A percentile compares a stretch with the other conserved stretches of the same genome.
These are phyloP conservation scores for Mylabris sibirica DNA, from an alignment of 2,888 invertebrate species.

Conservation along the genomic window DNA sequence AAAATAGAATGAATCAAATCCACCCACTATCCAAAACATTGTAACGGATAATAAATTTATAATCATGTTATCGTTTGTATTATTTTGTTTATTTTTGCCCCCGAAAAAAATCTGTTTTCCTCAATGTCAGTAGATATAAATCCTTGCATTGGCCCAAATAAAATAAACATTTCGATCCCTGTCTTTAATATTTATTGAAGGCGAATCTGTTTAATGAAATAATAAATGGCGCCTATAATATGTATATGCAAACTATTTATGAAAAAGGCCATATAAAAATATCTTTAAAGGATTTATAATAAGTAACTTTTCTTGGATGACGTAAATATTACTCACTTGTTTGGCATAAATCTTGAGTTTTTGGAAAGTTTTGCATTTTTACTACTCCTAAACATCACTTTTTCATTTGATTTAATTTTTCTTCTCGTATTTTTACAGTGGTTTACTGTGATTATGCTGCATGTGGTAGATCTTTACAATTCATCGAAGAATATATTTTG, in stretches of 20 bases:
- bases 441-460: conserved; percentile 90
- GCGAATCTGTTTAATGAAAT: background rate
- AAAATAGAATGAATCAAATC: background rate
- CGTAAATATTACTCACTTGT: background rate
- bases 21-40: background rate
- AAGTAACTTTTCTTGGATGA: background rate
- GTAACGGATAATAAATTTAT: background rate
- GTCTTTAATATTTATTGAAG: background rate
- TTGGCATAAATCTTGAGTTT: background rate
- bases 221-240: background rate
- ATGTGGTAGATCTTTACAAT: conserved; percentile 81
- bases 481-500: conserved; percentile 84
- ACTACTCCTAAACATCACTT: background rate
- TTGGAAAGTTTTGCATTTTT: too few relatives aligned
- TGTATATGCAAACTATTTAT: background rate
- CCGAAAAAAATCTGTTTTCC: background rate
- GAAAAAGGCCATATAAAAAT: background rate
- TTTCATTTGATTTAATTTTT: conserved; percentile 26
- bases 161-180: background rate
- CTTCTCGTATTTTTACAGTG: conserved; percentile 65
- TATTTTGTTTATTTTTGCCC: background rate
- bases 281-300: background rate
- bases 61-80: background rate
- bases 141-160: background rate
- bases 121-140: background rate